Percentiles rank a stretch among this genome's conserved stretches.
Conservation (phyloP, 2,797 vertebrate species). For the Nyctibius grandis region DNA sequence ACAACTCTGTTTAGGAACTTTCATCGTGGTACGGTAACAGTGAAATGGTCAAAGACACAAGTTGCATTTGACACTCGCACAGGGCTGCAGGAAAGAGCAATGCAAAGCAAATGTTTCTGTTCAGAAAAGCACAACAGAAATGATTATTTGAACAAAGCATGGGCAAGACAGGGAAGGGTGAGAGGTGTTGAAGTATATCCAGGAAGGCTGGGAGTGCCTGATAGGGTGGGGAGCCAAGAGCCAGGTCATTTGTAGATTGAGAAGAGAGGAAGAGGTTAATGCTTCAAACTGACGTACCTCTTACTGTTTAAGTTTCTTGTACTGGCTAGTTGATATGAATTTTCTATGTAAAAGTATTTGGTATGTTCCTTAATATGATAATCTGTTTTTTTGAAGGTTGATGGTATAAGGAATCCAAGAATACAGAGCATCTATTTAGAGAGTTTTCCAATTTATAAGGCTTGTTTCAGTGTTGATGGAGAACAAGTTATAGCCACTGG, state of each 20-base stretch:
- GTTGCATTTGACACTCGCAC: neutral
- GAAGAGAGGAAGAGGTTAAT: neutral
- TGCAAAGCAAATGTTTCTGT: neutral
- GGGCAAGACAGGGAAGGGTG: neutral
- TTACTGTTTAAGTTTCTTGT: neutral
- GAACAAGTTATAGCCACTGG: slow-evolving; percentile 89
- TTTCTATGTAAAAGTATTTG: neutral
- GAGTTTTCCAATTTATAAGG: slow-evolving; percentile 86
- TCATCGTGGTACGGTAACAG: rapidly evolving
- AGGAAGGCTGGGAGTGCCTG: neutral
- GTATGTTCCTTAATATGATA: neutral
- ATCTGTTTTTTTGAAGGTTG: slow-evolving; percentile 78
- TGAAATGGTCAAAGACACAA: neutral
- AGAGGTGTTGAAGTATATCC: neutral
- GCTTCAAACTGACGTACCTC: neutral
- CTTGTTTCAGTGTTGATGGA: slow-evolving; percentile 85
- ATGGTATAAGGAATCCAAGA: slow-evolving; percentile 89
- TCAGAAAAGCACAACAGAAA: neutral
- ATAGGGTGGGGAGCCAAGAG: neutral
- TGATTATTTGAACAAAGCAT: neutral
- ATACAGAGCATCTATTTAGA: slow-evolving; percentile 94
- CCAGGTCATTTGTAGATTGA: neutral
- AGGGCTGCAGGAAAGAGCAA: neutral
- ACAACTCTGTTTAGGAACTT: neutral
- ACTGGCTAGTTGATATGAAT: neutral